Percentiles rank a stretch among this genome's conserved stretches.
Conservation (phyloP, 1,140 invertebrate genomes). For the Coelopa frigida region DNA sequence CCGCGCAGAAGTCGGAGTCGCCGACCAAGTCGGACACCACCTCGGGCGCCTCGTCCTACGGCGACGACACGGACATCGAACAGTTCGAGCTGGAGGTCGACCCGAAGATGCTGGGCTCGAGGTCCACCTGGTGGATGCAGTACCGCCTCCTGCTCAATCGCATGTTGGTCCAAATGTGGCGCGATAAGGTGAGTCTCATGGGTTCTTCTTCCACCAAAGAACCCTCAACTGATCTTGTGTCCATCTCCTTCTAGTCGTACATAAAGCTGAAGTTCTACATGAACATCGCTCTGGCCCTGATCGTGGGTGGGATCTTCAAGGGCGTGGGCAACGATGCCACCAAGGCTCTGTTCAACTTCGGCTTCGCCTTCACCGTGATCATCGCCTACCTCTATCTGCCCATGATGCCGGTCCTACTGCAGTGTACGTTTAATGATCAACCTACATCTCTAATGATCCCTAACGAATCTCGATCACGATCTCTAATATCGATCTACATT, state of each 20-base stretch:
- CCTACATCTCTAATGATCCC: not conserved
- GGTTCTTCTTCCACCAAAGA: too few species aligned
- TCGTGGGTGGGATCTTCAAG: conserved; percentile 62
- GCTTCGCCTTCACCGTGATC: conserved; percentile 68
- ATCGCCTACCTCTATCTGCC: conserved; percentile 73
- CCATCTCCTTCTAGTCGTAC: conserved; percentile 54
- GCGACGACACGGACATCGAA: conserved; percentile 35
- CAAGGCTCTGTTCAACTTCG: conserved; percentile 74
- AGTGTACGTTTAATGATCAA: conserved; percentile 55
- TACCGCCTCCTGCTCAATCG: conserved; percentile 57
- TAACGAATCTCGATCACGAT: too few species aligned
- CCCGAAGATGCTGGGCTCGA: conserved; percentile 48
- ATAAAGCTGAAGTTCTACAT: conserved; percentile 60
- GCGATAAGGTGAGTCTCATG: conserved; percentile 64
- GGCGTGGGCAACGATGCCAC: conserved; percentile 69
- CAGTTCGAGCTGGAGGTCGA: conserved; percentile 40
- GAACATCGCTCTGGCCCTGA: conserved; percentile 59
- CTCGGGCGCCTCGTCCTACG: conserved; percentile 35
- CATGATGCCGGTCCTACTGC: conserved; percentile 67
- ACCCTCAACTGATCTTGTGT: not conserved
- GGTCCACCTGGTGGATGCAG: conserved; percentile 55
- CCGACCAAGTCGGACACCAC: conserved; percentile 36
- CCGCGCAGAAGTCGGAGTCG: conserved; percentile 17
- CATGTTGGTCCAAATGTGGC: conserved; percentile 63
- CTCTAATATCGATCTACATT: too few species aligned